Evolutionary conservation across 2,113 vertebrate genomes (phyloP).

Genomic region (Percina caprodes): DNA sequence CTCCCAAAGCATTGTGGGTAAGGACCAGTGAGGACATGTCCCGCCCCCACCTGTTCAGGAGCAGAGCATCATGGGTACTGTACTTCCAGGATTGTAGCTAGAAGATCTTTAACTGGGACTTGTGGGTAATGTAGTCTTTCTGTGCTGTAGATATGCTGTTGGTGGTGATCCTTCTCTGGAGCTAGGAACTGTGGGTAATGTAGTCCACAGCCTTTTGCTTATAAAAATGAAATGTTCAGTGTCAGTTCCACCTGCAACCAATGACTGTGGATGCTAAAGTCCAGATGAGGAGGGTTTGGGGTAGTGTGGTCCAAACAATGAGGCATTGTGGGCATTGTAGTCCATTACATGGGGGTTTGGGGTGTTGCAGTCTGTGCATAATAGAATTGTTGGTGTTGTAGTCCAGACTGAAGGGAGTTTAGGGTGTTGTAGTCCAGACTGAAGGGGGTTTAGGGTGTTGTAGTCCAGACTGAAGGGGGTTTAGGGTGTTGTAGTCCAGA

Average conservation of each 20-base stretch:
- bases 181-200: constrained; percentile 47
- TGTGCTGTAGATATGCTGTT: constrained; percentile 23
- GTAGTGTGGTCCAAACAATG: constrained; percentile 11
- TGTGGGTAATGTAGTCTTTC: constrained; percentile 41
- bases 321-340: constrained; percentile 11
- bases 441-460: too few species aligned
- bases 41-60: neutral
- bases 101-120: neutral
- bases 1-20: constrained; percentile 49
- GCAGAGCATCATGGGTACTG: constrained; percentile 28
- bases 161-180: neutral
- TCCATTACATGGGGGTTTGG: neutral
- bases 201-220: constrained; percentile 2
- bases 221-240: constrained; percentile 25
- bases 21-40: constrained; percentile 1
- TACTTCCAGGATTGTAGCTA: neutral
- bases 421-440: too few species aligned
- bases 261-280: neutral
- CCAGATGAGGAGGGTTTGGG: neutral
- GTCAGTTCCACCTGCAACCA: neutral
- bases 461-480: too few species aligned
- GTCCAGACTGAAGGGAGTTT: too few species aligned
- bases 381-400: too few species aligned
- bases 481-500: too few species aligned
- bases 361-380: too few species aligned